phyloP scores from a whole-genome alignment of 2,888 invertebrate genomes.

The Neoscelio sp. region DNA sequence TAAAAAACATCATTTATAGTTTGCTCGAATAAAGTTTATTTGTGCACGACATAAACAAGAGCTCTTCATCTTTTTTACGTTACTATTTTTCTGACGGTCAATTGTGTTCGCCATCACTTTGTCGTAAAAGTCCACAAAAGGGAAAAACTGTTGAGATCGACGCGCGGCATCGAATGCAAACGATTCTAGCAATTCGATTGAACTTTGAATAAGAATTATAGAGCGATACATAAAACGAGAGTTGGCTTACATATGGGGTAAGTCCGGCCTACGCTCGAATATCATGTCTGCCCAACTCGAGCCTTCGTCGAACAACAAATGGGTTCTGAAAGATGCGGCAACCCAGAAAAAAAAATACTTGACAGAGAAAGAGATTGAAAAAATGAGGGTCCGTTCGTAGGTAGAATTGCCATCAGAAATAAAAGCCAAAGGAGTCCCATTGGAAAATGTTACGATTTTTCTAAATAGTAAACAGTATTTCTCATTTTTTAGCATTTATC shows the following conservation, averaged over 20 bases:
- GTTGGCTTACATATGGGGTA: slow-evolving; percentile 53
- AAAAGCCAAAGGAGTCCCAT: slow-evolving; percentile 16
- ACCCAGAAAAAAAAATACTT: slow-evolving; percentile 71
- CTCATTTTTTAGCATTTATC: too few species aligned
- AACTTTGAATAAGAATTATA: slow-evolving; percentile 60
- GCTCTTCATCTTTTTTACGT: slow-evolving; percentile 20
- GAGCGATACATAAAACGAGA: slow-evolving; percentile 48
- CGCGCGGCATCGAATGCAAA: slow-evolving; percentile 51
- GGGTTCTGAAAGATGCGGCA: slow-evolving; percentile 76
- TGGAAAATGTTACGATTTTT: slow-evolving; percentile 6
- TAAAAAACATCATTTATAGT: slow-evolving; percentile 34
- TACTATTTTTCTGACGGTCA: slow-evolving; percentile 2
- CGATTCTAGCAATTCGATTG: slow-evolving; percentile 62
- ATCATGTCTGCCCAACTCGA: slow-evolving; percentile 73
- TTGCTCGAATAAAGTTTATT: slow-evolving; percentile 11
- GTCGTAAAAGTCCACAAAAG: slow-evolving; percentile 50
- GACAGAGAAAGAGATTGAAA: slow-evolving; percentile 72
- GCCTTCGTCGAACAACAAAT: slow-evolving; percentile 72
- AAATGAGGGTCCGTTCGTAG: slow-evolving; percentile 75
- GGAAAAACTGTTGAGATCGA: slow-evolving; percentile 32
- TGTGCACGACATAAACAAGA: slow-evolving; percentile 6
- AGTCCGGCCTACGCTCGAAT: slow-evolving; percentile 51
- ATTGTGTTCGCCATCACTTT: slow-evolving; percentile 45
- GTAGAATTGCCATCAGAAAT: slow-evolving; percentile 62
- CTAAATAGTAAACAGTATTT: too few species aligned